Evolutionary conservation across 2,797 vertebrate species (phyloP), one percentile per base, ranked within the genome.

Genomic region (Corythornis leucogaster): DNA sequence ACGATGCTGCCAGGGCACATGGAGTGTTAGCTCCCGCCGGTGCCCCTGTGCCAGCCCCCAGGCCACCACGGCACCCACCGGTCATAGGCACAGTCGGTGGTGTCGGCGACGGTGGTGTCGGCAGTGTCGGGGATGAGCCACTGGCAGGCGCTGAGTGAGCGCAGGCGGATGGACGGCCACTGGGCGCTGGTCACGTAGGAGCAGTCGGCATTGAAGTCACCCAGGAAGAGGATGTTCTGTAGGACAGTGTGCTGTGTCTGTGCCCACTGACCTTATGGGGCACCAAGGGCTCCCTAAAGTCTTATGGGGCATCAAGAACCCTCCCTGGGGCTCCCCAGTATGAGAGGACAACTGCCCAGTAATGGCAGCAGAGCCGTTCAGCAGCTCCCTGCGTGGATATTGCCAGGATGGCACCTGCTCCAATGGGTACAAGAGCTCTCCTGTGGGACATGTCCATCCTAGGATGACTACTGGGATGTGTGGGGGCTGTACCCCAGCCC

Each of bases 131-230:
- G 71, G 91, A 99, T 99, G 85, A 99, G 98, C 99, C 99, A 99
- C 67, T 97, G 92, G 75, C 98, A 99, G 40, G 96, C 94, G 1
- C 92, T 26, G 4, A 98, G 97, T 2, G 97, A 98, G 93, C 98
- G 97, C 90, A 99, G 97, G 45, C 98, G 98, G 87, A 99, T 98
- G 48, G 96, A 45, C 0, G 95, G 25, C 99, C 99, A 99, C 35
- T 98, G 97, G 0, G 96, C 83, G 2, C 59, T 86, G 3, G 67
- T 64, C 25, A 99, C 98, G 3, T 99, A 99, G 33, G 3, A 98
- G 91, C 99, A 99, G 77, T 97, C 99, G 0, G 98, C 93, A 0
- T 99, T 99, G 96, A 99, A 99, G 96, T 99, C 99, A 0, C 99
- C 99, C 90, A 99, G 96, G 58, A 99, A 96, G 31, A 99, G 33